These are phyloP conservation scores for Asobara japonica DNA, from an alignment of 1,140 invertebrate species.

Conservation along the genomic window DNA sequence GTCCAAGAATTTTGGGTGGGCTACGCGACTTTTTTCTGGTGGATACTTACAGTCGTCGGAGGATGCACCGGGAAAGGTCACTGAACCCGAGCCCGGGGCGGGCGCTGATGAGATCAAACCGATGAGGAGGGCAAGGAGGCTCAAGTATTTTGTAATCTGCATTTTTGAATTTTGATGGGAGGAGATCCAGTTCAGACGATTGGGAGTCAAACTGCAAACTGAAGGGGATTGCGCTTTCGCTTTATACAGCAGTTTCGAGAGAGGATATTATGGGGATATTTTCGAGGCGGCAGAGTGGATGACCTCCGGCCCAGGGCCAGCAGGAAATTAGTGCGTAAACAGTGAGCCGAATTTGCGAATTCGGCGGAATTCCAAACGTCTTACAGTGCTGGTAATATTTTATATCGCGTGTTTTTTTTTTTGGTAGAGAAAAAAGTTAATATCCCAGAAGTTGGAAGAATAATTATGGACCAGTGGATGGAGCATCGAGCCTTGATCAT, in stretches of 20 bases:
- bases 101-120: neutral
- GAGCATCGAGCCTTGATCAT: no score
- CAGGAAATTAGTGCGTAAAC: slow-evolving; percentile 36
- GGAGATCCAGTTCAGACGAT: neutral
- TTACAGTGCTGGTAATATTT: no score
- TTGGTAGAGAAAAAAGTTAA: no score
- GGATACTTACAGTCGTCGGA: slow-evolving; percentile 21
- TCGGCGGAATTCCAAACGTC: no score
- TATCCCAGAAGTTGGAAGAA: no score
- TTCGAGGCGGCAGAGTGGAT: slow-evolving; percentile 34
- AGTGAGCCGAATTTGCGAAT: neutral
- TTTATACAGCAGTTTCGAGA: neutral
- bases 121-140: neutral
- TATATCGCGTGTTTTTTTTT: no score
- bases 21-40: neutral
- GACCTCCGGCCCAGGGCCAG: slow-evolving; percentile 48
- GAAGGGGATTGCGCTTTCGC: neutral
- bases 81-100: neutral
- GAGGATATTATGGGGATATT: neutral
- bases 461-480: no score
- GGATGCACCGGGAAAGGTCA: slow-evolving; percentile 25
- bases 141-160: neutral
- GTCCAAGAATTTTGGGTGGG: neutral
- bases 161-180: neutral
- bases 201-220: neutral